Evolutionary conservation across 2,113 vertebrate genomes (phyloP).

Genomic region (Siniperca knerii): DNA sequence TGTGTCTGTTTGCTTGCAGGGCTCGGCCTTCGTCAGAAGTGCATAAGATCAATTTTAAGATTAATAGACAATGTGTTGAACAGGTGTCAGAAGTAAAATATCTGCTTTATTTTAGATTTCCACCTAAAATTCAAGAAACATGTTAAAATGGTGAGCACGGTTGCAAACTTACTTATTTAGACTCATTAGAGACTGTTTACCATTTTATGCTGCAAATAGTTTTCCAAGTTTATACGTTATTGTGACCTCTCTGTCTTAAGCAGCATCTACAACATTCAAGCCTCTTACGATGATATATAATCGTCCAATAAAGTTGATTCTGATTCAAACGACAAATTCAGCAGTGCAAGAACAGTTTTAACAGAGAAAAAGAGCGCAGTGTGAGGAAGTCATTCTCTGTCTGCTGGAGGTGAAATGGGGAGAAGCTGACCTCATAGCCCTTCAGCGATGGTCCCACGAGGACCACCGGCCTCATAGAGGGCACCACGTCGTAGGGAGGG

Average conservation of each 20-base stretch:
- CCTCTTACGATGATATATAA: background rate
- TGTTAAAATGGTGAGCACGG: background rate
- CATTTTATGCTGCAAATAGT: background rate
- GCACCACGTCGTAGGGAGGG: constrained; percentile 95
- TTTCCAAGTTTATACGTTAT: background rate
- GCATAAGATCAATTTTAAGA: background rate
- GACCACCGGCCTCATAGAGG: constrained; percentile 97
- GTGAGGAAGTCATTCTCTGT: constrained; percentile 11
- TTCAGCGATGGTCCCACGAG: constrained; percentile 96
- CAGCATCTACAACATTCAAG: background rate
- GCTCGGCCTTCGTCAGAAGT: background rate
- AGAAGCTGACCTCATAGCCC: constrained; percentile 92
- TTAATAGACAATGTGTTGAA: background rate
- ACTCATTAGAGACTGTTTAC: background rate
- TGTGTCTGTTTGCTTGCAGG: background rate
- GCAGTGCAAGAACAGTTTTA: background rate
- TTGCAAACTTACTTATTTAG: background rate
- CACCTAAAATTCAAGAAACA: background rate
- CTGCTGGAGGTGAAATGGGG: constrained; percentile 45
- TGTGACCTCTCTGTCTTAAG: background rate
- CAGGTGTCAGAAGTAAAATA: background rate
- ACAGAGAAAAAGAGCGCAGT: background rate
- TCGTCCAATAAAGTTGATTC: background rate
- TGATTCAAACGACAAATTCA: background rate
- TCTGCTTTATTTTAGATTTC: background rate